Evolutionary conservation across 1,140 invertebrate genomes (phyloP).

Genomic region (Calephelis virginiensis): DNA sequence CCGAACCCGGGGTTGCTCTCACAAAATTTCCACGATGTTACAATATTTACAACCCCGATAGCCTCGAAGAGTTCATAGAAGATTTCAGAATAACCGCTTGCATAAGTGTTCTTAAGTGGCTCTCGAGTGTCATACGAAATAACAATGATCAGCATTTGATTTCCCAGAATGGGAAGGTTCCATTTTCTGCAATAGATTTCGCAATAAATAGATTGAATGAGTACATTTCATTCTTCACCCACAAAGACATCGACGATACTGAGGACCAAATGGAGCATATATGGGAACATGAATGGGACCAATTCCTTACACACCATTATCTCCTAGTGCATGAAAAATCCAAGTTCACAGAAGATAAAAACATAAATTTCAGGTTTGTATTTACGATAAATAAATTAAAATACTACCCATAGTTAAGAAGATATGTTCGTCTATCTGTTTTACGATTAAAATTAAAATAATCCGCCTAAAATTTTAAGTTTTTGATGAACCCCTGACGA

Average conservation of each 20-base stretch:
- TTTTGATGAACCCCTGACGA: too few relatives aligned
- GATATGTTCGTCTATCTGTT: too few relatives aligned
- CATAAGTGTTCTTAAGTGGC: slow-evolving; percentile 88
- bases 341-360: slow-evolving; percentile 71
- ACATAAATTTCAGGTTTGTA: slow-evolving; percentile 54
- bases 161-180: slow-evolving; percentile 82
- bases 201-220: slow-evolving; percentile 88
- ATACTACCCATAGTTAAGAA: too few relatives aligned
- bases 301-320: slow-evolving; percentile 89
- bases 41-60: slow-evolving; percentile 91
- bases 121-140: slow-evolving; percentile 80
- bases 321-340: slow-evolving; percentile 83
- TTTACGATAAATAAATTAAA: background rate
- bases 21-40: slow-evolving; percentile 93
- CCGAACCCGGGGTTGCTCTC: slow-evolving; percentile 87
- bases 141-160: slow-evolving; percentile 79
- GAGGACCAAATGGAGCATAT: slow-evolving; percentile 79
- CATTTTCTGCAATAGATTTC: slow-evolving; percentile 87
- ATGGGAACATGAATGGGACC: slow-evolving; percentile 92
- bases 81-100: slow-evolving; percentile 94
- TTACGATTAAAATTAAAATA: too few relatives aligned
- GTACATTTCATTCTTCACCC: slow-evolving; percentile 85
- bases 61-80: slow-evolving; percentile 92
- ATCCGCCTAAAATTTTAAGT: too few relatives aligned
- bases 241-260: slow-evolving; percentile 92